Conservation (phyloP, 2,797 vertebrate species). For the Scleropages formosus region DNA sequence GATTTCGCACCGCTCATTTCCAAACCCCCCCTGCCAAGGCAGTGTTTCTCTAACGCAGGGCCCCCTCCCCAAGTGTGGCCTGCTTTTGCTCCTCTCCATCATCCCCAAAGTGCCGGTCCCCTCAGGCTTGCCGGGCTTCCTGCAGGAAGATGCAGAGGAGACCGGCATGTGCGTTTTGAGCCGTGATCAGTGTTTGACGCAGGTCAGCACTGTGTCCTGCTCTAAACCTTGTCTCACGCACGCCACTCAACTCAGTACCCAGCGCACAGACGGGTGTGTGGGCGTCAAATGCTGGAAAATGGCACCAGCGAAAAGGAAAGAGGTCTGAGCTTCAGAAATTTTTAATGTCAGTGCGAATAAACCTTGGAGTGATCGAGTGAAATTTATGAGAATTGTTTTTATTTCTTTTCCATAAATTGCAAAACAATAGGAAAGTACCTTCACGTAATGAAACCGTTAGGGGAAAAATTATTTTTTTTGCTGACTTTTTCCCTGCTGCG, state of each 20-base stretch:
- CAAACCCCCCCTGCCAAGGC: constrained; percentile 57
- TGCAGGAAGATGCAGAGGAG: constrained; percentile 50
- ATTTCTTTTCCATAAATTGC: background rate
- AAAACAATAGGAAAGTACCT: background rate
- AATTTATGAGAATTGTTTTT: background rate
- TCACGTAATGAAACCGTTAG: background rate
- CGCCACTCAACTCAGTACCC: background rate
- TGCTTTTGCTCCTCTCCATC: constrained; percentile 44
- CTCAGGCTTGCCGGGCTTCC: constrained; percentile 46
- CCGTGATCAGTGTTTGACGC: background rate
- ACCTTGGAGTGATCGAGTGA: background rate
- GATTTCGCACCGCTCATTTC: constrained; percentile 45
- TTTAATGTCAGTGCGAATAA: constrained; percentile 12
- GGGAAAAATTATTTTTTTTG: background rate
- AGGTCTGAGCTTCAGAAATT: background rate
- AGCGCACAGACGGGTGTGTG: background rate
- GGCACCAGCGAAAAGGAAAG: background rate
- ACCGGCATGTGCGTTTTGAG: constrained; percentile 21
- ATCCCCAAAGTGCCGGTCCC: constrained; percentile 56
- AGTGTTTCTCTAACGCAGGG: constrained; percentile 46
- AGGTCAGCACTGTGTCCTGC: background rate
- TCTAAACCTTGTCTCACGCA: background rate
- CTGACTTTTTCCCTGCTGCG: too few relatives aligned
- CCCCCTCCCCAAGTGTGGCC: background rate
- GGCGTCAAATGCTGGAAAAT: background rate